Percentiles rank a stretch among this genome's conserved stretches.
Conservation (phyloP, 2,113 vertebrate species). For the Cheirogaleus medius region DNA sequence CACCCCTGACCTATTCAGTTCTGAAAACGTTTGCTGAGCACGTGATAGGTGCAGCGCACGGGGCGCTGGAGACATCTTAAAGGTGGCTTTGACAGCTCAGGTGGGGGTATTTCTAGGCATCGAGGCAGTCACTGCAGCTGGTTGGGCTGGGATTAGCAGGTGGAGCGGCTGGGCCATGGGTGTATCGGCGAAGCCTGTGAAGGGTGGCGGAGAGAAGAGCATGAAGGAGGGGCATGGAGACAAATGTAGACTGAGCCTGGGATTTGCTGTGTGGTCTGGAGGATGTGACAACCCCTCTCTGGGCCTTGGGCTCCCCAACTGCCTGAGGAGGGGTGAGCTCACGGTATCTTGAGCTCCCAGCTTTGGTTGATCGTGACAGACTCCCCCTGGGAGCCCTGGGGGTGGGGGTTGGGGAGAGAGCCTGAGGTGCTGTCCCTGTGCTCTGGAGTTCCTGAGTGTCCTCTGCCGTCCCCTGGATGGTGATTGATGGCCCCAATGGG, state of each 20-base stretch:
- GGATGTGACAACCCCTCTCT: background rate
- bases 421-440: background rate
- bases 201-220: background rate
- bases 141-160: background rate
- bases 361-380: background rate
- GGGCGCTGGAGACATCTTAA: background rate
- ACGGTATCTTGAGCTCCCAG: background rate
- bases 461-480: conserved; percentile 50
- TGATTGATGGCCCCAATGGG: conserved; percentile 72
- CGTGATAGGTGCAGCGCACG: background rate
- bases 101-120: background rate
- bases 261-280: background rate
- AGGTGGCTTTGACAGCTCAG: background rate
- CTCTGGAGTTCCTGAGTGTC: conserved; percentile 56
- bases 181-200: background rate
- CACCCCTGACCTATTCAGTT: fast-evolving
- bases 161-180: background rate
- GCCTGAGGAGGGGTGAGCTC: background rate
- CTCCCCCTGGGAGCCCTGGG: background rate
- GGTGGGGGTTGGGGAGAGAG: background rate
- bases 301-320: background rate
- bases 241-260: background rate
- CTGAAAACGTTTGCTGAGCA: background rate
- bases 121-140: background rate
- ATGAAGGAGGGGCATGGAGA: background rate